Evolutionary conservation across 1,140 invertebrate species (phyloP), one percentile per base, ranked within the genome.

Genomic region (Cecropterus lyciades): DNA sequence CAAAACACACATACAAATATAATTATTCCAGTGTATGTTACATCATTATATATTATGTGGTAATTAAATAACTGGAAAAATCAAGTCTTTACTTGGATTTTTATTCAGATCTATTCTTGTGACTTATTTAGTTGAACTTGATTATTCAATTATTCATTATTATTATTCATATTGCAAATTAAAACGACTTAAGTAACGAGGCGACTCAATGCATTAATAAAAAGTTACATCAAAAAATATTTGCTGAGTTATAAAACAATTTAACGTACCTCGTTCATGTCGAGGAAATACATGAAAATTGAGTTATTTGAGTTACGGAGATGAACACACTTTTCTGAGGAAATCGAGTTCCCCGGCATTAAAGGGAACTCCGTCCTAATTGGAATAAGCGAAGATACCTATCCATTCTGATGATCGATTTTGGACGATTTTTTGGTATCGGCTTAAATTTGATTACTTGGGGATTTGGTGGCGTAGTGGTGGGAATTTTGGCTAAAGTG

Each of bases 231-330:
- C 49, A 17, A 17, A 48, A 48, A 52, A 52, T 17, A 60, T 60
- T 60, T 60, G 40, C 30, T 3, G 30, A 37, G 15, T 49, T 49
- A 14, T 37, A 15, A 62, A 62, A 62, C 57, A 62, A 48, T 49
- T 62, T 48, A 20, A 45, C 27, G 27, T 17, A 37, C 27, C 24
- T 49, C 27, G n/a, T 49, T 49, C 45, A 20, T 33, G 27, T 10
- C 30, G 45, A 8, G 27, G 45, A 62, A 62, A 49, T 49, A 49
- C 46, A 62, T 27, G 57, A 49, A 62, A 62, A 62, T 62, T 24
- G 57, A 62, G 56, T 60, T 60, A 60, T 60, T n/a, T 16, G 43
- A 46, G 57, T 62, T 62, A 49, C 45, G 15, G 30, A 62, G 57
- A 62, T 40, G 57, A 62, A 62, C 56, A 46, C 43, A 33, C 43